Percentiles rank a stretch among this genome's conserved stretches.
Conservation (phyloP, 1,140 invertebrate species). For the Calephelis virginiensis region DNA sequence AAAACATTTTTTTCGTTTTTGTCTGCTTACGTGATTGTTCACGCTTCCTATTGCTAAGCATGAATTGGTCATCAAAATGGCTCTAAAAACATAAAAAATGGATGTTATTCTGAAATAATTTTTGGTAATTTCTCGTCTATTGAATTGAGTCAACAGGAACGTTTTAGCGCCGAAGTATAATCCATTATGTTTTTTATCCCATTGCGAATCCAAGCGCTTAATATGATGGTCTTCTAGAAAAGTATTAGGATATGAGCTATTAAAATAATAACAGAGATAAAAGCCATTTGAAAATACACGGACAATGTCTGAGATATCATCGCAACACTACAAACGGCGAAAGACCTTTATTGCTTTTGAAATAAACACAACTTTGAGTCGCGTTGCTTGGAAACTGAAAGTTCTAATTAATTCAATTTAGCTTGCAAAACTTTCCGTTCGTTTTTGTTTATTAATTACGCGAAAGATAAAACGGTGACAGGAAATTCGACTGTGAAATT, state of each 20-base stretch:
- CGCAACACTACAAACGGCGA: constrained; percentile 2
- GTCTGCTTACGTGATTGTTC: too few species aligned
- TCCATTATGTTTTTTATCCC: background rate
- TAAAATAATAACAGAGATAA: constrained; percentile 14
- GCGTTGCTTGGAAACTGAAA: constrained; percentile 7
- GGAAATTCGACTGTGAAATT: too few species aligned
- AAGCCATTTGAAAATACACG: background rate
- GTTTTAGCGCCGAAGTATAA: background rate
- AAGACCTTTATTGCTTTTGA: constrained; percentile 11
- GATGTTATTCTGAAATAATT: too few species aligned
- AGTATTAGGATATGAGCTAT: constrained; percentile 13
- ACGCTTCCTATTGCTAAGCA: too few species aligned
- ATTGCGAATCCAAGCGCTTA: background rate
- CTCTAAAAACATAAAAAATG: too few species aligned
- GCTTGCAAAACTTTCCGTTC: background rate
- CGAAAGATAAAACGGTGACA: too few species aligned
- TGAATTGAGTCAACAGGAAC: background rate
- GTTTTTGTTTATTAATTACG: constrained; percentile 6
- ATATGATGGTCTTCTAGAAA: constrained; percentile 9
- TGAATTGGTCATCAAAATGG: too few species aligned
- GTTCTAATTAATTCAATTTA: constrained; percentile 13
- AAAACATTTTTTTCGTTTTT: too few species aligned
- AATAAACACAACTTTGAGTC: constrained; percentile 9
- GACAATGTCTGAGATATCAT: constrained; percentile 11
- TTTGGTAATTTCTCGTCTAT: too few species aligned